Conservation (phyloP, 2,888 invertebrate species). For the Neocrepidodera transversa region DNA sequence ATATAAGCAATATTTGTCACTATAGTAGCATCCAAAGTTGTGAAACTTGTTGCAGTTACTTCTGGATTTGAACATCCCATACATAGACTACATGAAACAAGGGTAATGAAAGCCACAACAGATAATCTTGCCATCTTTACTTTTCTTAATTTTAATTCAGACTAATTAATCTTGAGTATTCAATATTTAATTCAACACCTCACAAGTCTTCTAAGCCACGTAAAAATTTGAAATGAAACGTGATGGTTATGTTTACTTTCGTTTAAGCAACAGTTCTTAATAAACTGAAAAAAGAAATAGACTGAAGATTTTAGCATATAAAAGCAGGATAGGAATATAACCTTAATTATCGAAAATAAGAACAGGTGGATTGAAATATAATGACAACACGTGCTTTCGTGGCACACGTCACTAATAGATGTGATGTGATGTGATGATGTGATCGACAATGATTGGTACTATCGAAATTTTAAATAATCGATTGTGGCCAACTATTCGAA, state of each 20-base stretch:
- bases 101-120: conserved; percentile 33
- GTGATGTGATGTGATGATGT: too few species aligned
- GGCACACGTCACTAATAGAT: neutral
- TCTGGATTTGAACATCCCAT: conserved; percentile 68
- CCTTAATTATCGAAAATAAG: too few species aligned
- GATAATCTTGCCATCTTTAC: conserved; percentile 38
- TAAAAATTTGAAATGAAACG: conserved; percentile 4
- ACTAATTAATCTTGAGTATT: neutral
- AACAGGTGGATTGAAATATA: too few species aligned
- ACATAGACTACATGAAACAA: conserved; percentile 45
- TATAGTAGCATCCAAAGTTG: conserved; percentile 91
- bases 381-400: neutral
- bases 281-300: neutral
- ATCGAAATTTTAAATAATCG: too few species aligned
- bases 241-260: conserved; percentile 10
- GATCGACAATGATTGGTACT: too few species aligned
- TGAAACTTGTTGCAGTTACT: conserved; percentile 81
- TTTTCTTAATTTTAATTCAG: conserved; percentile 10
- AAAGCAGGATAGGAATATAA: neutral
- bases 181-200: neutral
- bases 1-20: conserved; percentile 90
- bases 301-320: neutral
- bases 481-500: too few species aligned
- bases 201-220: too few species aligned
- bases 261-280: neutral